Conservation (phyloP, 1,140 invertebrate species). For the Saxidomus purpurata region DNA sequence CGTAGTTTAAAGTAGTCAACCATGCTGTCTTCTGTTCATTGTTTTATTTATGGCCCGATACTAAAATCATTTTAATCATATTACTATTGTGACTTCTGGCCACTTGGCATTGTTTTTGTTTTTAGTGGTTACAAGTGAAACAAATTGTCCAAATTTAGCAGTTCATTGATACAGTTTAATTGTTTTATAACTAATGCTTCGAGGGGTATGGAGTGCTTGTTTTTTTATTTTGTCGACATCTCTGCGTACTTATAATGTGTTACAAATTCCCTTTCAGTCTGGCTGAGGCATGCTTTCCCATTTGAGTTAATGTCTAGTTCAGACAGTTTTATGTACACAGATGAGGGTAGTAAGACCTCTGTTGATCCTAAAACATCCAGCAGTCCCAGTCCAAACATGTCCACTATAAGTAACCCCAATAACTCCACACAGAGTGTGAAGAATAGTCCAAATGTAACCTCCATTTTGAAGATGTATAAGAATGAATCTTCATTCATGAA, state of each 20-base stretch:
- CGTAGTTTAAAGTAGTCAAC: too few relatives aligned
- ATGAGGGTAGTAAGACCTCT: not conserved
- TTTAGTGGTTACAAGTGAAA: too few relatives aligned
- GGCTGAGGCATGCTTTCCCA: constrained; percentile 50
- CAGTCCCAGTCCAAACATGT: constrained; percentile 32
- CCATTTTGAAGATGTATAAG: not conserved
- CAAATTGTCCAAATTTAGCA: too few relatives aligned
- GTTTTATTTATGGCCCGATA: too few relatives aligned
- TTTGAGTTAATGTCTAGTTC: constrained; percentile 57
- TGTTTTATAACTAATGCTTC: too few relatives aligned
- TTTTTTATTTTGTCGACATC: too few relatives aligned
- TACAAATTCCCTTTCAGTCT: constrained; percentile 45
- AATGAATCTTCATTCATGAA: not conserved
- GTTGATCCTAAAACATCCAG: constrained; percentile 29
- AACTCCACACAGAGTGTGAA: constrained; percentile 12
- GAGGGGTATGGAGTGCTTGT: too few relatives aligned
- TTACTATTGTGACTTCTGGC: too few relatives aligned
- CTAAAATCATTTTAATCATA: too few relatives aligned
- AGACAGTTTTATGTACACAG: constrained; percentile 31
- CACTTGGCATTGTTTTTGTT: too few relatives aligned
- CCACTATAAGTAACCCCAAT: not conserved
- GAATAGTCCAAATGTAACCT: not conserved
- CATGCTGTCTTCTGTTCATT: too few relatives aligned
- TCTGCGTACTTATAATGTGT: not conserved
- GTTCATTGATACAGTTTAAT: too few relatives aligned